Conservation (phyloP, 2,797 vertebrate genomes). For the Hemibagrus guttatus region DNA sequence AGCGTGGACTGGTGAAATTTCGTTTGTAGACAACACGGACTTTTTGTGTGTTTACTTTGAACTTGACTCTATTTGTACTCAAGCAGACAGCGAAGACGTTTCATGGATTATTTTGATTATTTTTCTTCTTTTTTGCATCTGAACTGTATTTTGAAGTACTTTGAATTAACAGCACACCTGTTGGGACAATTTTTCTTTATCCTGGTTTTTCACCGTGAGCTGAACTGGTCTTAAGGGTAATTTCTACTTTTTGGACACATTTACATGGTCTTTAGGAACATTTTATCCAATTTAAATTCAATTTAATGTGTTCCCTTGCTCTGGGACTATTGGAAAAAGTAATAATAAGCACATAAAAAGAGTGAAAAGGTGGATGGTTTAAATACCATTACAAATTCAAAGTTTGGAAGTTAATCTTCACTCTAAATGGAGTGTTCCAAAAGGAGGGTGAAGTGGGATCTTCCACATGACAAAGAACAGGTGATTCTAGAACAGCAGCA, state of each 20-base stretch:
- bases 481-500: background rate
- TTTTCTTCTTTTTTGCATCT: too few relatives aligned
- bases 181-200: background rate
- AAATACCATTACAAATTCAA: too few relatives aligned
- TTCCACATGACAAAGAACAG: slow-evolving; percentile 24
- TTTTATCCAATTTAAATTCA: background rate
- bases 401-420: background rate
- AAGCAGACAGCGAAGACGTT: too few relatives aligned
- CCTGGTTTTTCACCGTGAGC: too few relatives aligned
- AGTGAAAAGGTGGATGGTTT: too few relatives aligned
- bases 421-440: slow-evolving; percentile 36
- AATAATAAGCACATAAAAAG: too few relatives aligned
- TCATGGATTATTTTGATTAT: too few relatives aligned
- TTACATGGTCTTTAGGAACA: background rate
- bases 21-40: too few relatives aligned
- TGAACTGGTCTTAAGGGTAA: background rate
- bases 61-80: too few relatives aligned
- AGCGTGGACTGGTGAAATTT: too few relatives aligned
- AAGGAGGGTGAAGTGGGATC: background rate
- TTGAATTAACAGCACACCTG: background rate
- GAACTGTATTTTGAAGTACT: too few relatives aligned
- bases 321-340: background rate
- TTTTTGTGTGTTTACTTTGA: too few relatives aligned
- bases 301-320: background rate
- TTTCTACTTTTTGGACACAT: background rate